Conservation (phyloP, 2,113 vertebrate species). For the Caranx melampygus region DNA sequence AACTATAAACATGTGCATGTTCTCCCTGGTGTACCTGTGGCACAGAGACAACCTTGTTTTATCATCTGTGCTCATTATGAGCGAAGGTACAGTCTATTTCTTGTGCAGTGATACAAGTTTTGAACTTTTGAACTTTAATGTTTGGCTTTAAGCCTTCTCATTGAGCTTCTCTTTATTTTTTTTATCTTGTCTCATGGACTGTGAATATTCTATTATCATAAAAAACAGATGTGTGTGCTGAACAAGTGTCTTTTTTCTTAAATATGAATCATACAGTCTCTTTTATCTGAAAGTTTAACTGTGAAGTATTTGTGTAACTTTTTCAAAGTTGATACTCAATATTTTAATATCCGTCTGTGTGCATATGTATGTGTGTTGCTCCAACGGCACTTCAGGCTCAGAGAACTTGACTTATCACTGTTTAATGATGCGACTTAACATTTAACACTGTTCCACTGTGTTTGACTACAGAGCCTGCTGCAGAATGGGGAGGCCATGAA, state of each 20-base stretch:
- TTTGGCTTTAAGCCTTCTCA: background rate
- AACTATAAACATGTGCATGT: background rate
- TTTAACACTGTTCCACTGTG: background rate
- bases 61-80: background rate
- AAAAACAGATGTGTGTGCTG: background rate
- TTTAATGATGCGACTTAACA: background rate
- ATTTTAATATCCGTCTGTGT: background rate
- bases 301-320: too few species aligned
- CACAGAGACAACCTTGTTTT: background rate
- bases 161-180: background rate
- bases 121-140: background rate
- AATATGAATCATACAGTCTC: background rate
- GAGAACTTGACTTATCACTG: background rate
- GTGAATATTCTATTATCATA: background rate
- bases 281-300: background rate
- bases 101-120: background rate
- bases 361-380: background rate
- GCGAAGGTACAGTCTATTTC: background rate
- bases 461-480: constrained; percentile 73
- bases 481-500: constrained; percentile 84
- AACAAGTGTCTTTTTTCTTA: background rate
- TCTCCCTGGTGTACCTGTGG: background rate
- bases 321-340: background rate
- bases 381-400: background rate
- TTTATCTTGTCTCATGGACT: background rate